Base-by-base conservation (phyloP, 1,140 invertebrate species). In the Conopomorpha cramerella region DNA sequence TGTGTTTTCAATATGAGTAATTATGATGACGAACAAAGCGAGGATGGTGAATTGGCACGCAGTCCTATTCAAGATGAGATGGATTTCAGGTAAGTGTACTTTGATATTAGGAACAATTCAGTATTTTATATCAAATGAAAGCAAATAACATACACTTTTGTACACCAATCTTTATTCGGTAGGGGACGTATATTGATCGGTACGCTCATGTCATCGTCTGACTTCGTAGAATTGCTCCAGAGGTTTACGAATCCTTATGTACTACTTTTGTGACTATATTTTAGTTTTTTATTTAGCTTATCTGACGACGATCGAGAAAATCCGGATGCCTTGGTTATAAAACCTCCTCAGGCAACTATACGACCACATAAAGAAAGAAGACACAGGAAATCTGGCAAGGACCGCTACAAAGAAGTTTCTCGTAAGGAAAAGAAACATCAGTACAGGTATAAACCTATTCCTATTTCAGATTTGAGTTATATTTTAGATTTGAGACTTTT, bases 301-400 rank as follows among this genome's bases (percentile, higher is more conserved):
- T 87, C 85, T 26, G 86, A 87, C 52, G 86, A 88, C 57, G 86
- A 86, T 54, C 82, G 81, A 8, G 85, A 83, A 35, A 86, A 89
- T 50, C 82, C 85, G 16, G 87, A 89, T 45, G 87, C 89, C 2
- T 76, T 96, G 49, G 88, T 93, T 46, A 96, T 96, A 38, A 94
- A 95, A 78, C 92, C 93, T 19, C 93, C 93, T 8, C 93, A 95
- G 64, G 86, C 88, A 12, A 74, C 80, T 6, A 71, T 82, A 31
- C 77, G 78, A 39, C 73, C 78, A 43, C 81, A 79, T 43, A 73
- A 66, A 25, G 82, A 85, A 27, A 79, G 82, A 49, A 68, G 81
- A 47, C 79, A 81, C 31, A 80, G 82, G 25, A 78, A 83, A 47
- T 51, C 62, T 38, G 54, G 38, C 11, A 78, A 82, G 46, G 77